Conservation (phyloP, 2,113 vertebrate genomes). For the Sialia sialis region DNA sequence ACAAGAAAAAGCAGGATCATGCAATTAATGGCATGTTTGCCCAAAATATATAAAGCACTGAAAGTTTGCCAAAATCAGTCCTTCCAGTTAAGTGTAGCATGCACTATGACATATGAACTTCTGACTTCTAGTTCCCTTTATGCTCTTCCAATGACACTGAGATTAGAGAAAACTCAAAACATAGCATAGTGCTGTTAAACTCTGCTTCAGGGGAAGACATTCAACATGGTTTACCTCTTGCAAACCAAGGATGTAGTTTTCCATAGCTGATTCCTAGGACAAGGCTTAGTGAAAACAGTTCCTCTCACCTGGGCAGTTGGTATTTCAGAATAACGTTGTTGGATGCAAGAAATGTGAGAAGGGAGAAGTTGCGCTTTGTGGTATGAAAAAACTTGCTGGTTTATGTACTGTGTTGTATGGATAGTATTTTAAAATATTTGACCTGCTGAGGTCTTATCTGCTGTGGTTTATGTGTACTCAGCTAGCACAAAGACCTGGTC, state of each 20-base stretch:
- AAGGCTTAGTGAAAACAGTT: neutral
- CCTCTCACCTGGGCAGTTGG: neutral
- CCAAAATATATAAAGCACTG: neutral
- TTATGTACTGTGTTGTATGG: neutral
- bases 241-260: neutral
- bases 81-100: neutral
- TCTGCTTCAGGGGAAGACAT: neutral
- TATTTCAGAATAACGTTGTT: neutral
- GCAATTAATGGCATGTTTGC: neutral
- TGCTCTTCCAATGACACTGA: neutral
- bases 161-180: neutral
- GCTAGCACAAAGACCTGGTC: neutral
- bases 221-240: neutral
- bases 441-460: constrained; percentile 2
- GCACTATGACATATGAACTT: neutral
- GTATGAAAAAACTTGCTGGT: neutral
- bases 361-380: neutral
- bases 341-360: neutral
- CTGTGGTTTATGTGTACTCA: neutral
- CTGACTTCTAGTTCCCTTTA: neutral
- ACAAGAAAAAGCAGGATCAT: neutral
- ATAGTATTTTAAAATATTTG: constrained; percentile 16
- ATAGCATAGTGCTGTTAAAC: neutral
- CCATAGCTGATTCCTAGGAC: neutral
- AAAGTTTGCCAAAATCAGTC: neutral